Evolutionary conservation across 1,140 invertebrate species (phyloP), one percentile per base, ranked within the genome.

Genomic region (Cydia splendana): DNA sequence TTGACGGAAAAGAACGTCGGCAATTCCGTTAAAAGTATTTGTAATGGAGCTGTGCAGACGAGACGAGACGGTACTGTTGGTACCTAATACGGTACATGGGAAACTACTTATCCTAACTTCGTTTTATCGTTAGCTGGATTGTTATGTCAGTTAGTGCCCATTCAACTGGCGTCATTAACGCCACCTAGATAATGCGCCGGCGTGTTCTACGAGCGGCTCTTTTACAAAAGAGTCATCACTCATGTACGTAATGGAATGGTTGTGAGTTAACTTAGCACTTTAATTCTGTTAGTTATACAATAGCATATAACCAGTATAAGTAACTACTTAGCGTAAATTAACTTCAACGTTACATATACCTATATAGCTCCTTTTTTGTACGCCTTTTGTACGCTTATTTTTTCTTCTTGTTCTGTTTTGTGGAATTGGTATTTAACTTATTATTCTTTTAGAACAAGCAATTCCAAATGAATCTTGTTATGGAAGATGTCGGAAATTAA

Each of bases 61-160:
- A 76, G 79, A 82, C 84, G 75, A 62, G 65, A 78, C 57, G 57
- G 57, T 71, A 71, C 67, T 24, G 51, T 7, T 24, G 30, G 65
- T 71, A 71, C 67, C 67, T 76, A 71, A 76, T 77, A 80, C 81
- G 77, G 79, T 84, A 93, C 91, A 93, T 87, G 90, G 88, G 90
- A 93, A 93, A 89, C 88, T 92, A 93, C 91, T 93, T 91, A 91
- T 87, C 84, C 81, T 84, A 80, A 91, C 88, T 90, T 88, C 81
- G 82, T 87, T 91, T 90, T 87, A 90, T 91, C 87, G 87, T 90
- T 87, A 88, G 79, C 76, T 38, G 81, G 85, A 88, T 88, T 91
- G 85, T 90, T 86, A 86, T 89, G 87, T 87, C 83, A 85, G 83
- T 87, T 81, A 84, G 79, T 85, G 79, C 76, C 82, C 84, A 84